phyloP scores from a whole-genome alignment of 1,140 invertebrate species.

The Drepana arcuata region DNA sequence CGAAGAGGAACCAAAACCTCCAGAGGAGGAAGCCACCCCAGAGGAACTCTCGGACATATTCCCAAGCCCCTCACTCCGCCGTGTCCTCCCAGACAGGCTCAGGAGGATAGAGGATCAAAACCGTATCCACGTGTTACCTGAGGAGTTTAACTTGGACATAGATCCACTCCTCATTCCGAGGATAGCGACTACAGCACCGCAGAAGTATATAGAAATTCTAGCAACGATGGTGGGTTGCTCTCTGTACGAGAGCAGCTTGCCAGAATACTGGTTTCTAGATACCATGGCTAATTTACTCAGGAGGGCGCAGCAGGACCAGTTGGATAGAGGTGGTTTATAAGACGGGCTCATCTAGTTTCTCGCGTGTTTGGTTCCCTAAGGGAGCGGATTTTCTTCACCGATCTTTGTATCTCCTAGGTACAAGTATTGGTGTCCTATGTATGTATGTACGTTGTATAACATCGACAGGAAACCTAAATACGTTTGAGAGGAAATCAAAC shows the following conservation, averaged over 20 bases:
- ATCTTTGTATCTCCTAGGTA: too few relatives aligned
- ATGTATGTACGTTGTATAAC: too few relatives aligned
- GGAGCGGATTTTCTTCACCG: too few relatives aligned
- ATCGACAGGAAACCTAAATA: too few relatives aligned
- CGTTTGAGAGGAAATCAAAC: too few relatives aligned
- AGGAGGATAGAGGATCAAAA: conserved; percentile 36
- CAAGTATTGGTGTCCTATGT: too few relatives aligned
- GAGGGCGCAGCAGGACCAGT: conserved; percentile 38
- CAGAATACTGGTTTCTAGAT: conserved; percentile 60
- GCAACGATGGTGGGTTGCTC: conserved; percentile 41
- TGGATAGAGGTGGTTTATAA: too few relatives aligned
- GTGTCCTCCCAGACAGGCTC: conserved; percentile 32
- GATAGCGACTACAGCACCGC: conserved; percentile 30
- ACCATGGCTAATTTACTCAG: conserved; percentile 50
- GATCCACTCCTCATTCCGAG: conserved; percentile 42
- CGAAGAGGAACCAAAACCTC: conserved; percentile 14
- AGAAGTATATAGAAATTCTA: conserved; percentile 46
- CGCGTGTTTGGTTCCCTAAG: too few relatives aligned
- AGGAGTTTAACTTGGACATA: conserved; percentile 38
- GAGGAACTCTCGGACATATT: conserved; percentile 26
- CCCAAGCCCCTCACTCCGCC: conserved; percentile 39
- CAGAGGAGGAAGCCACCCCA: conserved; percentile 7
- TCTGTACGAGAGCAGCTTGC: conserved; percentile 40
- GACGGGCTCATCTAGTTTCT: too few relatives aligned
- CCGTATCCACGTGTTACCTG: conserved; percentile 45